Evolutionary conservation across 1,140 invertebrate genomes (phyloP).

Genomic region (Drosophila insularis): DNA sequence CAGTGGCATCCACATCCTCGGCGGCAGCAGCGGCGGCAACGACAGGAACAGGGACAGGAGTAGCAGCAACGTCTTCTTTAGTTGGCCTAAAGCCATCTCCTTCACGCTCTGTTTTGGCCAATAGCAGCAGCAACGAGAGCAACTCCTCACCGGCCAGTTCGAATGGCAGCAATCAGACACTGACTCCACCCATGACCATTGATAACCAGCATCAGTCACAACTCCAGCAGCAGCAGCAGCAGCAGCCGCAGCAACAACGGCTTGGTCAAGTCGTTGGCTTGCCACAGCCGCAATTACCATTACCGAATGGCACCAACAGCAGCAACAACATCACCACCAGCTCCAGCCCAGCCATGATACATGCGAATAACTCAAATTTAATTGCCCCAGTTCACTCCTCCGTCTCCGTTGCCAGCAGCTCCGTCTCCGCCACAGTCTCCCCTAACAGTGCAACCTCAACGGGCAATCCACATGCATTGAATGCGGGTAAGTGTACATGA

Average conservation of each 20-base stretch:
- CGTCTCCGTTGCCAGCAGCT: background rate
- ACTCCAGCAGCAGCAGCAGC: conserved; percentile 29
- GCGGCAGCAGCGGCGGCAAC: conserved; percentile 16
- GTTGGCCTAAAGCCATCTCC: conserved; percentile 43
- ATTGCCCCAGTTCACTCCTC: conserved; percentile 60
- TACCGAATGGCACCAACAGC: conserved; percentile 64
- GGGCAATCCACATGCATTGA: conserved; percentile 51
- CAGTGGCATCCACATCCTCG: conserved; percentile 34
- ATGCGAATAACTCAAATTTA: conserved; percentile 79
- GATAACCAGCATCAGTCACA: conserved; percentile 64
- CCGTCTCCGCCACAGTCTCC: conserved; percentile 13
- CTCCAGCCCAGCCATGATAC: conserved; percentile 69
- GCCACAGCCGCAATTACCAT: conserved; percentile 65
- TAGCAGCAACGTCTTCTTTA: background rate
- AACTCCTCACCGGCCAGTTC: conserved; percentile 72
- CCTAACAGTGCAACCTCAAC: conserved; percentile 35
- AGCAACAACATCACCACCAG: conserved; percentile 35
- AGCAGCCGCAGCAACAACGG: conserved; percentile 26
- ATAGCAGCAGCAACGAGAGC: conserved; percentile 51
- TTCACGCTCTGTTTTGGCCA: conserved; percentile 43
- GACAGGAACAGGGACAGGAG: background rate
- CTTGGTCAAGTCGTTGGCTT: conserved; percentile 39
- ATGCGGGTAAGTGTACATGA: conserved; percentile 61
- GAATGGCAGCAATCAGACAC: conserved; percentile 81
- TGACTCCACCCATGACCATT: conserved; percentile 79